Evolutionary conservation across 2,888 invertebrate genomes (phyloP).

Genomic region (Apamea monoglypha): DNA sequence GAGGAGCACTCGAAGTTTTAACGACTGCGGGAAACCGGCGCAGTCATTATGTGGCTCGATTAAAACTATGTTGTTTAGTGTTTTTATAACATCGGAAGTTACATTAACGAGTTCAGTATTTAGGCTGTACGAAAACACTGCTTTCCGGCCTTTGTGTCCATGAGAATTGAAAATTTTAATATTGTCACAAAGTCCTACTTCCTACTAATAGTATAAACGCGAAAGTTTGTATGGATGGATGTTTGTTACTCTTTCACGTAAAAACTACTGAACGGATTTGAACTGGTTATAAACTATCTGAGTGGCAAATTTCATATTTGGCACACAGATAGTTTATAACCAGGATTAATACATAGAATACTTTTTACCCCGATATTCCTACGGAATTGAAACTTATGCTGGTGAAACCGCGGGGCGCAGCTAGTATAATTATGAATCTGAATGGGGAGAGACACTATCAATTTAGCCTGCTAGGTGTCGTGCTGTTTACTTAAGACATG

Average conservation of each 20-base stretch:
- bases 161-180: background rate
- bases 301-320: too few species aligned
- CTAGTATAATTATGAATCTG: background rate
- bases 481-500: background rate
- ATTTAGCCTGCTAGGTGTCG: background rate
- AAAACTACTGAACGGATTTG: too few species aligned
- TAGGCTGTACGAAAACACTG: background rate
- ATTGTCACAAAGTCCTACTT: background rate
- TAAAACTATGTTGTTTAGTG: constrained; percentile 17
- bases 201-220: too few species aligned
- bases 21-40: constrained; percentile 25
- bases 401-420: too few species aligned
- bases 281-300: too few species aligned
- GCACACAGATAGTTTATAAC: too few species aligned
- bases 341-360: too few species aligned
- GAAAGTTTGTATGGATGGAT: too few species aligned
- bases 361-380: too few species aligned
- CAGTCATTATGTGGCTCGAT: constrained; percentile 26
- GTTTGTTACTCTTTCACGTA: too few species aligned
- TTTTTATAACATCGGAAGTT: constrained; percentile 19
- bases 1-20: constrained; percentile 49
- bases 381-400: too few species aligned
- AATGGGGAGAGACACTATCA: background rate
- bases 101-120: constrained; percentile 8
- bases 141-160: background rate